Base-by-base conservation (phyloP, 2,113 vertebrate genomes). In the Eudyptes chrysolophus region DNA sequence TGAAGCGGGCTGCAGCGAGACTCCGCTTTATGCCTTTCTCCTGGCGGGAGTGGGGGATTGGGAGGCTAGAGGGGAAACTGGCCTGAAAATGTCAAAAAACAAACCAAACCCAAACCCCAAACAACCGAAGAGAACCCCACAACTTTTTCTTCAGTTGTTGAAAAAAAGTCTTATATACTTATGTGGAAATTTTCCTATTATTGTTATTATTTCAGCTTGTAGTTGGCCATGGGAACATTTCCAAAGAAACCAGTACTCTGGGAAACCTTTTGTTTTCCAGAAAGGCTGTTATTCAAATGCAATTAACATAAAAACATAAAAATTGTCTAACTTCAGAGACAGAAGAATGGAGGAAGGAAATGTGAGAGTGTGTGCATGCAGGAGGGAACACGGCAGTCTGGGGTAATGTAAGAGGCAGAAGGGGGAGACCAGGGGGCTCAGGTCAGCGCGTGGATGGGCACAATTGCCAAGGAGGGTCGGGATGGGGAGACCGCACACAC, bases 161-260 rank as follows among this genome's bases (percentile, higher is more conserved):
- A 40, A 69, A 87, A 79, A 38, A 34, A 40, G 19, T 57, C 42
- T 42, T 58, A n/a, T 29, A 89, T 27, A 52, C 36, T 89, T 89
- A 17, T 1, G 65, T 92, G 90, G 93, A 94, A 92, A 83, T 90
- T 93, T 94, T 96, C 87, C 84, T 89, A 65, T 93, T 94, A 40
- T 79, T 95, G 65, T 82, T 95, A 87, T 97, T 97, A 87, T 95
- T 96, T 96, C 89, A 97, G 94, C 84, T 92, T 96, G 93, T 89
- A 84, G 87, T 34, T 95, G 84, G 78, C 87, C 62, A 82, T 19
- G 77, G 95, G 94, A 96, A 85, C 0, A 4, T 65, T 96, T 96
- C 96, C 94, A 94, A 96, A 95, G 89, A 95, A 95, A 95, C 70
- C 49, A 83, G 76, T n/a, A 49, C 52, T 85, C 84, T 96, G 89